phyloP scores from a whole-genome alignment of 2,113 vertebrate genomes.

The Leptodactylus fuscus region DNA sequence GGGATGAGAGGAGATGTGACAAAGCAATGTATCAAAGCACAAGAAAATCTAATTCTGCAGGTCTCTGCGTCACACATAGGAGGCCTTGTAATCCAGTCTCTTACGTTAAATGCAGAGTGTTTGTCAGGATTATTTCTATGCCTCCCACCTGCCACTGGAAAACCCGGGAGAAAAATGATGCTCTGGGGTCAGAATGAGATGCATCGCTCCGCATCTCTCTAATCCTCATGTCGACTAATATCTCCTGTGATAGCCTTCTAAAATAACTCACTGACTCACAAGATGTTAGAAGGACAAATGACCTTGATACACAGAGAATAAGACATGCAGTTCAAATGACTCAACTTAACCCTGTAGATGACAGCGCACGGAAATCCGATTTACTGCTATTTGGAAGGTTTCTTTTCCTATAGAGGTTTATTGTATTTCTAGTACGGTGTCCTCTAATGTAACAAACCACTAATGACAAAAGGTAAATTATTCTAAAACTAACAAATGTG shows the following conservation, averaged over 20 bases:
- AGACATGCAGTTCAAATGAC: not conserved
- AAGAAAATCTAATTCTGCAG: conserved; percentile 37
- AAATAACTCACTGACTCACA: conserved; percentile 55
- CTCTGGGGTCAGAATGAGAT: conserved; percentile 40
- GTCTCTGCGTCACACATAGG: conserved; percentile 28
- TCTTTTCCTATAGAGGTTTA: not conserved
- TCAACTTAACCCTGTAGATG: conserved; percentile 23
- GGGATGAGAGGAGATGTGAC: conserved; percentile 34
- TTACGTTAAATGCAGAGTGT: conserved; percentile 24
- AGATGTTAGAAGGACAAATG: conserved; percentile 36
- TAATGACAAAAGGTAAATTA: too few relatives aligned
- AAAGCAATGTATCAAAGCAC: conserved; percentile 43
- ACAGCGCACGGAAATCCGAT: not conserved
- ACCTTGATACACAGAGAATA: conserved; percentile 47
- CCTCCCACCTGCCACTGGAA: conserved; percentile 25
- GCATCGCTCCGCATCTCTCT: conserved; percentile 31
- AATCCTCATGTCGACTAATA: conserved; percentile 16
- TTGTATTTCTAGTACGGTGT: not conserved
- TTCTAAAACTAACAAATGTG: too few relatives aligned
- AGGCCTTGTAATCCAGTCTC: conserved; percentile 25
- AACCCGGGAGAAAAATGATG: conserved; percentile 45
- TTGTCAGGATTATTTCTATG: conserved; percentile 40
- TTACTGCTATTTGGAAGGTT: not conserved
- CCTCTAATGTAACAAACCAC: not conserved
- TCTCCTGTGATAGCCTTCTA: conserved; percentile 25